These are phyloP conservation scores for Zosterops hypoxanthus DNA, from an alignment of 2,113 vertebrate genomes.

Conservation along the genomic window DNA sequence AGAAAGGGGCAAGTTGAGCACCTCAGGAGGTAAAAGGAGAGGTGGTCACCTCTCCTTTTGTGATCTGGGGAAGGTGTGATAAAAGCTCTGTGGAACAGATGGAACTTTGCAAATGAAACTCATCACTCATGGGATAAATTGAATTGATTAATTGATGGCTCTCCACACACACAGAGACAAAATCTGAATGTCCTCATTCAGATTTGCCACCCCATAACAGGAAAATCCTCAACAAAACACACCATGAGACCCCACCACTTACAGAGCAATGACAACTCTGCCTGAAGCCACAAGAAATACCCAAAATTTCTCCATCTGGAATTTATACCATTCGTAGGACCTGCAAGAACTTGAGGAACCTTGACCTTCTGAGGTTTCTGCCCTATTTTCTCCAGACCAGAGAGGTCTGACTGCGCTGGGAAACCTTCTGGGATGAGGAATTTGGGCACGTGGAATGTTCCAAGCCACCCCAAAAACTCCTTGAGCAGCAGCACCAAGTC, in stretches of 20 bases:
- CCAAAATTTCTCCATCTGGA: neutral
- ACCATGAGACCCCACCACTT: neutral
- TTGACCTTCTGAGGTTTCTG: neutral
- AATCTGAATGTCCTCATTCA: too few relatives aligned
- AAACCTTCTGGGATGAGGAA: neutral
- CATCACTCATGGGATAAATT: neutral
- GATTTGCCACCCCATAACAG: neutral
- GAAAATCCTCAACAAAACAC: neutral
- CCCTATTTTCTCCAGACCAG: neutral
- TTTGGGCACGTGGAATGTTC: rapidly evolving
- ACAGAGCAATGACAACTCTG: neutral
- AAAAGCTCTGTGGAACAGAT: rapidly evolving
- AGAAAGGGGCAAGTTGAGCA: neutral
- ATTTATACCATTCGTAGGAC: neutral
- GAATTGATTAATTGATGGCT: neutral
- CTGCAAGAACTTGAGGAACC: neutral
- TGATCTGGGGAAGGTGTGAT: too few relatives aligned
- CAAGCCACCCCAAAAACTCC: neutral
- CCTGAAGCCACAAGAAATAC: neutral
- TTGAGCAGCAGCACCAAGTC: neutral
- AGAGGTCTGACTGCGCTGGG: neutral
- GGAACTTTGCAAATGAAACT: neutral
- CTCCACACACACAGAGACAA: too few relatives aligned
- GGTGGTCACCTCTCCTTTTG: neutral
- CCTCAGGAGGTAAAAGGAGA: too few relatives aligned